Evolutionary conservation across 2,888 invertebrate species (phyloP).

Genomic region (Platycnemis pennipes): DNA sequence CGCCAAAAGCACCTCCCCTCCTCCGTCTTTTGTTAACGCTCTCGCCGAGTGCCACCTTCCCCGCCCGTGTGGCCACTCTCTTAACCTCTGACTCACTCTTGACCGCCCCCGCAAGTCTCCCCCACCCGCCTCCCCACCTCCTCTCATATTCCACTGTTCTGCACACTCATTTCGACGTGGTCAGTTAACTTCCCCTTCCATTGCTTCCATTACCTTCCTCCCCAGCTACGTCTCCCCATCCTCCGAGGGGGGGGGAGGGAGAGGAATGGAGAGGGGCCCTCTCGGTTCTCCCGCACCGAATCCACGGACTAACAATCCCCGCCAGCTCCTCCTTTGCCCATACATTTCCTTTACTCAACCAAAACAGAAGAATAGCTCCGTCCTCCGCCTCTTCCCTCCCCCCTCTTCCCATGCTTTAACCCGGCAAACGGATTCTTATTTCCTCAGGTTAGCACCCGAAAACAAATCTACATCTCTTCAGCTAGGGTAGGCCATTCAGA

Average conservation of each 20-base stretch:
- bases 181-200: constrained; percentile 49
- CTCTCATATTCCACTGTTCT: constrained; percentile 5
- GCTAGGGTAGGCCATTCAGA: constrained; percentile 11
- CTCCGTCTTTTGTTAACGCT: background rate
- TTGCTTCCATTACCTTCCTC: background rate
- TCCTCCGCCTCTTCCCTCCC: background rate
- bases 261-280: background rate
- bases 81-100: constrained; percentile 21
- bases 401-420: background rate
- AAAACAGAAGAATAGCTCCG: constrained; percentile 44
- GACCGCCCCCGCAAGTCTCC: background rate
- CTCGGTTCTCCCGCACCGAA: background rate
- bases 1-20: no score
- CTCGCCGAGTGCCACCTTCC: background rate
- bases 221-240: background rate
- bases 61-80: background rate
- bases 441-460: constrained; percentile 67
- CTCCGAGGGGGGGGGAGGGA: background rate
- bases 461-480: constrained; percentile 62
- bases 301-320: constrained; percentile 20
- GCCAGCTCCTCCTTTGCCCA: background rate
- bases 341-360: constrained; percentile 49
- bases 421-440: constrained; percentile 57
- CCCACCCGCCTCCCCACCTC: background rate
- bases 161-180: constrained; percentile 59